Evolutionary conservation across 2,888 invertebrate species (phyloP), one percentile per base, ranked within the genome.

Genomic region (Lasioglossum villosulum): DNA sequence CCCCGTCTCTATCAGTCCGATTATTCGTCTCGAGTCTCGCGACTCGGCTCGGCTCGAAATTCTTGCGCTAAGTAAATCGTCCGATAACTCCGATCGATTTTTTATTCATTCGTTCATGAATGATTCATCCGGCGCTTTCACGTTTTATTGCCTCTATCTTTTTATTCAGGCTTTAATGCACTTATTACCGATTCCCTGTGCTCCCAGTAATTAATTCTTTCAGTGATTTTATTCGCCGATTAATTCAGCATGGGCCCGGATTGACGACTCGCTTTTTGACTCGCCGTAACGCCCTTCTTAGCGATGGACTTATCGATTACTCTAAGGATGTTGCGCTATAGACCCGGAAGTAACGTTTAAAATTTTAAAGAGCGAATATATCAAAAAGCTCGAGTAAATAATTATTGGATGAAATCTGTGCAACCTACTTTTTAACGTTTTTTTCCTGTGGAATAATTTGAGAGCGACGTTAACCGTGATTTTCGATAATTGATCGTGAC

Each of bases 71-170:
- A 30, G 30, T 6, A 63, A 63, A 27, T 63, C 30, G 8, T 14
- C 59, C 23, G 27, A 59, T 59, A 59, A 59, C 59, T n/a, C 59
- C 30, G 63, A 30, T 30, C 63, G 30, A 63, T 63, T 63, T 63
- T 63, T 63, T 63, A 63, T 63, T 63, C 63, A 63, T 16, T 63
- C 63, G 30, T 63, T 27, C 63, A 63, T 63, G 63, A 63, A 63
- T 63, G 30, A 63, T 63, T 63, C 63, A 63, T 63, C 16, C 30
- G 16, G 6, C 30, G 30, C 63, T 63, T 16, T 63, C 30, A 14
- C 16, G 63, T 63, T 63, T 63, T 30, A 63, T 63, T 63, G 63
- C 63, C 63, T 1, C 30, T 30, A 16, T 30, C 30, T 30, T 30
- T 63, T 30, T 30, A 63, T 30, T 30, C 63, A 16, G 30, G 63